Conservation (phyloP, 2,113 vertebrate species). For the Noturus placidus region DNA sequence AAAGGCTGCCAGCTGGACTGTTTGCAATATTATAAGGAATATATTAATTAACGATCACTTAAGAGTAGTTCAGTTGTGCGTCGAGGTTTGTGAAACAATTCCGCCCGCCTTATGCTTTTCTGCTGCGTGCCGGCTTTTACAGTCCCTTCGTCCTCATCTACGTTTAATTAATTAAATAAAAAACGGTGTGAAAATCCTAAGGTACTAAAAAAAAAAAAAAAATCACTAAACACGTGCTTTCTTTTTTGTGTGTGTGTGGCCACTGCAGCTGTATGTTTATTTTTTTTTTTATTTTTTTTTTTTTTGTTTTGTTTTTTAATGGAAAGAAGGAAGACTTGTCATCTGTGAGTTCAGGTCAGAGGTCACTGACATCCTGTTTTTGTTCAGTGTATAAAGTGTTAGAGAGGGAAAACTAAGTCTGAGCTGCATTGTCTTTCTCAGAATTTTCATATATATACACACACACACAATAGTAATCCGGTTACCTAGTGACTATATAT, state of each 20-base stretch:
- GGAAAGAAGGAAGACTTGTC: background rate
- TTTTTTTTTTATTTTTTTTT: too few relatives aligned
- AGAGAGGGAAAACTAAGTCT: background rate
- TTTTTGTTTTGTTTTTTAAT: background rate
- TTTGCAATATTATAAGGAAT: constrained; percentile 57
- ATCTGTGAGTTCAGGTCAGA: background rate
- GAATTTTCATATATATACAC: background rate
- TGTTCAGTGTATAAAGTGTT: background rate
- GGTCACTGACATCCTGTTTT: constrained; percentile 6
- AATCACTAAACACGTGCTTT: background rate
- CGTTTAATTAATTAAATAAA: too few relatives aligned
- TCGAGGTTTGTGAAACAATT: background rate
- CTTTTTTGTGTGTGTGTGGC: background rate
- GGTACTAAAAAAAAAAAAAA: constrained; percentile 26
- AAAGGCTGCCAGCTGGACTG: constrained; percentile 71
- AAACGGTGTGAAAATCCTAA: background rate
- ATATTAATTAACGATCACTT: constrained; percentile 18
- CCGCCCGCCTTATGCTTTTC: constrained; percentile 1
- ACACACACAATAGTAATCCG: background rate
- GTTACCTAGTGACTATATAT: background rate
- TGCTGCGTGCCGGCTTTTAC: background rate
- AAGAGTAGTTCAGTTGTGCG: background rate
- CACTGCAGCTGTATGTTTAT: background rate
- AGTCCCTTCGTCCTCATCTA: background rate
- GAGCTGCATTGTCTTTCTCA: background rate